Evolutionary conservation across 2,888 invertebrate species (phyloP).

Genomic region (Philonicus albiceps): DNA sequence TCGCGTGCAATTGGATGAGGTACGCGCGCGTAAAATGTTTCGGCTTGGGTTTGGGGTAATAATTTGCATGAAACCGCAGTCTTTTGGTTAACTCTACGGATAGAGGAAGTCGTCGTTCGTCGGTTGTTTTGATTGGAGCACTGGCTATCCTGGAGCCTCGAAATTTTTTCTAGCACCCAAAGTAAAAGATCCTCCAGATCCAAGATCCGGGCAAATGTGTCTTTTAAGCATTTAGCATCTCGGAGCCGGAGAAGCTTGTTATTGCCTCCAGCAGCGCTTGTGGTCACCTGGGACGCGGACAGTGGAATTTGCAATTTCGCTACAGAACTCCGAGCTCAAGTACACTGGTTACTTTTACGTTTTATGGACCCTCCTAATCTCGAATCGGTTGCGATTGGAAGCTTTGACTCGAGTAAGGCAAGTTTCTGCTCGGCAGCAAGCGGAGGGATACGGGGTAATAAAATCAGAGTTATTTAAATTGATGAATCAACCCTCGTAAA

Average conservation of each 20-base stretch:
- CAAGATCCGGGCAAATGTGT: not conserved
- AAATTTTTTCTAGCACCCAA: not conserved
- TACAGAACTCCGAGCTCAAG: not conserved
- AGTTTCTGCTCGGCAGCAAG: not conserved
- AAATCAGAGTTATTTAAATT: not conserved
- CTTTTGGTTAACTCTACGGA: not conserved
- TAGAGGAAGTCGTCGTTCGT: not conserved
- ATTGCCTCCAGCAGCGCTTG: not conserved
- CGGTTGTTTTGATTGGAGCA: not conserved
- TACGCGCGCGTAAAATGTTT: not conserved
- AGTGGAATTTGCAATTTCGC: not conserved
- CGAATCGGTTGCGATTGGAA: not conserved
- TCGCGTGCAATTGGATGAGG: not conserved
- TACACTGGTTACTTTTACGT: too few relatives aligned
- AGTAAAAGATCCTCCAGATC: not conserved
- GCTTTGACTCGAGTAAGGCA: not conserved
- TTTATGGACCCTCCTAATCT: not conserved
- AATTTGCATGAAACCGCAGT: not conserved
- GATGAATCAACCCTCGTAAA: not conserved
- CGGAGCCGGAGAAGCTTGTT: not conserved
- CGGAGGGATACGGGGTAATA: not conserved
- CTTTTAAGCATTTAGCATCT: not conserved
- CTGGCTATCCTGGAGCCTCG: not conserved
- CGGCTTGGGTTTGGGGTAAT: not conserved
- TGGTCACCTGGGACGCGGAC: not conserved